Evolutionary conservation across 2,797 vertebrate genomes (phyloP).

Genomic region (Lithobates sylvaticus): DNA sequence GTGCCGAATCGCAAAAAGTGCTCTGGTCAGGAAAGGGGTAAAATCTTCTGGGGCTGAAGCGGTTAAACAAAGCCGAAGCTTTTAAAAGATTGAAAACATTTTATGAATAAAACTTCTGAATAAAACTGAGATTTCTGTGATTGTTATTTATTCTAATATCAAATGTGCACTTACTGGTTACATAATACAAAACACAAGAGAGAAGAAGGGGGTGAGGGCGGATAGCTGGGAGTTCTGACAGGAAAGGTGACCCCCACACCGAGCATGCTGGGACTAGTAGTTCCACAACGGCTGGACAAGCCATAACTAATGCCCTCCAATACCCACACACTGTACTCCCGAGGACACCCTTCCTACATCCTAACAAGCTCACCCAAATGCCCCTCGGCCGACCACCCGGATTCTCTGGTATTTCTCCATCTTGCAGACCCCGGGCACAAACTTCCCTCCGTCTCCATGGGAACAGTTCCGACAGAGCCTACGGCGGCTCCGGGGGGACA

Average conservation of each 20-base stretch:
- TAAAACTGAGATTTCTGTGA: no score
- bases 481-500: constrained; percentile 62
- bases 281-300: neutral
- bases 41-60: no score
- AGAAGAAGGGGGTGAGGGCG: neutral
- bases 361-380: constrained; percentile 88
- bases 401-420: constrained; percentile 99
- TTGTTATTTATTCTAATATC: no score
- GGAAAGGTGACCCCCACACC: neutral
- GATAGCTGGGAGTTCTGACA: neutral
- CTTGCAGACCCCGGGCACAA: constrained; percentile 24
- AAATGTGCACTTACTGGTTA: no score
- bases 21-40: no score
- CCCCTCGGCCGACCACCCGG: constrained; percentile 95
- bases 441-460: constrained; percentile 68
- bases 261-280: neutral
- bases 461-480: constrained; percentile 74
- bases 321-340: neutral
- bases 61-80: no score
- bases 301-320: neutral
- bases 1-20: no score
- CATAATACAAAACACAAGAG: no score
- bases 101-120: no score
- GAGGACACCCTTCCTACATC: neutral
- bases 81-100: no score